Conservation (phyloP, 2,888 invertebrate species). For the Poecilus cupreus region DNA sequence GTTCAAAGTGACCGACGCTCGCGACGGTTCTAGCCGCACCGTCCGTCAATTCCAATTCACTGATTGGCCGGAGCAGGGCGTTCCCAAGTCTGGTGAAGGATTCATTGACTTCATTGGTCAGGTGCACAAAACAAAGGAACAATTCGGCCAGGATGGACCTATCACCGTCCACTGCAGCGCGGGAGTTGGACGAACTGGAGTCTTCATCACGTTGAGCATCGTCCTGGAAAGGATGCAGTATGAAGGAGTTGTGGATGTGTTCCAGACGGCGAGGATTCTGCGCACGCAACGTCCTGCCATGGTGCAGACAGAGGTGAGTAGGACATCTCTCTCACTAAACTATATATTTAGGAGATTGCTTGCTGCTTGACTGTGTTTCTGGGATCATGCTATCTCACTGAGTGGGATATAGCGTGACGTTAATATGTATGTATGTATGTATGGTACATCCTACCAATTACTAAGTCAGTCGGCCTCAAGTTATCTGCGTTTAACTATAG, state of each 20-base stretch:
- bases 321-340: background rate
- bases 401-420: too few relatives aligned
- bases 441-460: too few relatives aligned
- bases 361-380: too few relatives aligned
- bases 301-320: slow-evolving; percentile 99
- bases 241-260: slow-evolving; percentile 98
- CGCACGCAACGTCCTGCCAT: slow-evolving; percentile 99
- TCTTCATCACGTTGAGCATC: slow-evolving; percentile 98
- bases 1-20: slow-evolving; percentile 98
- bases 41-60: slow-evolving; percentile 97
- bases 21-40: slow-evolving; percentile 96
- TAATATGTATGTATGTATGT: too few relatives aligned
- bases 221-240: slow-evolving; percentile 99
- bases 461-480: too few relatives aligned
- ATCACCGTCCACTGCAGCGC: slow-evolving; percentile 97
- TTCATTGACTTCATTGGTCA: slow-evolving; percentile 99
- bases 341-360: too few relatives aligned
- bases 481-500: too few relatives aligned
- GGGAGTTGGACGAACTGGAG: slow-evolving; percentile 98
- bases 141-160: slow-evolving; percentile 99
- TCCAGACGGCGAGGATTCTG: slow-evolving; percentile 98
- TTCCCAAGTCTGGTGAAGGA: slow-evolving; percentile 98
- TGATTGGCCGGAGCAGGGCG: slow-evolving; percentile 97
- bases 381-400: too few relatives aligned
- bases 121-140: slow-evolving; percentile 99